Evolutionary conservation across 30 jellyfish, hydroid and myxozoan genomes (phyloP), one percentile per base, ranked within the genome.

Genomic region (Cassiopea xamachana): DNA sequence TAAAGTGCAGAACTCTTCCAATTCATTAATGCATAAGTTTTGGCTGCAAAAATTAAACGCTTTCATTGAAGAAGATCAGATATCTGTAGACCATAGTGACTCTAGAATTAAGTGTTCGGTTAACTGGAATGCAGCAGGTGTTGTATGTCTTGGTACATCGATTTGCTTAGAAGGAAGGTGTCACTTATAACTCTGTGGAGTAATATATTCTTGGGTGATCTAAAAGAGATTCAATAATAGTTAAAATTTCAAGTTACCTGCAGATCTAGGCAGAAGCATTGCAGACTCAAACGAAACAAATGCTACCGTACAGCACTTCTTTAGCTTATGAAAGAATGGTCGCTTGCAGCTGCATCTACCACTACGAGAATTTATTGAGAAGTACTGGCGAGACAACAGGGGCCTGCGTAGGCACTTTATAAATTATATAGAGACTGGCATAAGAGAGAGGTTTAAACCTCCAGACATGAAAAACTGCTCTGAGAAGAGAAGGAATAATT

Each of bases 281-380:
- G 64, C 64, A 55, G 64, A 55, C 12, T 6, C 64, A 3, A 55
- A 55, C 12, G 12, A 10, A 10, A 55, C 64, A 55, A 10, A 55
- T 55, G 64, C 64, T 10, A 55, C 39, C 64, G 64, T 84, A 3
- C 72, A 82, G 73, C 88, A 69, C 1, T 88, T 75, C 80, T 71
- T 88, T 77, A 87, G 82, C 77, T 46, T 80, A 69, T 77, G 78
- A 80, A 88, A 77, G 79, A 84, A 49, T 50, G 76, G 68, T 55
- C 80, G 55, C 80, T 49, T 16, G 39, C 9, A 69, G 27, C 74
- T 77, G 70, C 45, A 48, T 46, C 62, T 71, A 45, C 85, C 90
- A 9, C 59, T 78, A 46, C 69, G 59, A 17, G 58, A 67, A 19
- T 88, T 88, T 51, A 68, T 77, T 80, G 48, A 45, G 50, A 78